phyloP scores from a whole-genome alignment of 1,140 invertebrate species.

The silkworm (Bombyx mori) region DNA sequence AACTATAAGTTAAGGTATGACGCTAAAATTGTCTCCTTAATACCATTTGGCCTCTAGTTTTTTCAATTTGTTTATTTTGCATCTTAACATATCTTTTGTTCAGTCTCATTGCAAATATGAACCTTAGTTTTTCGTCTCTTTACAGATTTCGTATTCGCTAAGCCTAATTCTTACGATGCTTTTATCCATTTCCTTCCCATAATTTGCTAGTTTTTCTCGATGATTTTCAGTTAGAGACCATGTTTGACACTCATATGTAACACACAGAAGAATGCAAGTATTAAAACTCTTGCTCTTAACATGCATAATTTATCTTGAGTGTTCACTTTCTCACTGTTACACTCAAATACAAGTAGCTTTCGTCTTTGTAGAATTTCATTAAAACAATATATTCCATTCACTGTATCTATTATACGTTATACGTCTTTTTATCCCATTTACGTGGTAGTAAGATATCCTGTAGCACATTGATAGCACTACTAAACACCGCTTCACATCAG shows the following conservation, averaged over 20 bases:
- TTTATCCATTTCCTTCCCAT: constrained; percentile 2
- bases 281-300: constrained; percentile 15
- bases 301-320: constrained; percentile 5
- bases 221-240: constrained; percentile 6
- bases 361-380: too few relatives aligned
- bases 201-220: constrained; percentile 3
- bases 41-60: not conserved
- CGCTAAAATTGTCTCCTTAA: not conserved
- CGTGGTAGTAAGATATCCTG: too few relatives aligned
- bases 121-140: constrained; percentile 3
- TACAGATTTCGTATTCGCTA: not conserved
- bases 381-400: too few relatives aligned
- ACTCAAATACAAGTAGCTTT: too few relatives aligned
- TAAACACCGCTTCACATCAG: too few relatives aligned
- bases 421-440: too few relatives aligned
- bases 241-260: constrained; percentile 14
- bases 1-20: not conserved
- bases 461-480: too few relatives aligned
- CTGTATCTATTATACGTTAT: too few relatives aligned
- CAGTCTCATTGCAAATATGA: too few relatives aligned
- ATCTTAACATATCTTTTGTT: too few relatives aligned
- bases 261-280: constrained; percentile 13
- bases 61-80: too few relatives aligned
- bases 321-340: constrained; percentile 10
- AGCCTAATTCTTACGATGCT: constrained; percentile 5